Percentiles rank a stretch among this genome's conserved stretches.
These are phyloP conservation scores for Puntigrus tetrazona DNA, from an alignment of 2,113 vertebrate genomes.

Conservation along the genomic window DNA sequence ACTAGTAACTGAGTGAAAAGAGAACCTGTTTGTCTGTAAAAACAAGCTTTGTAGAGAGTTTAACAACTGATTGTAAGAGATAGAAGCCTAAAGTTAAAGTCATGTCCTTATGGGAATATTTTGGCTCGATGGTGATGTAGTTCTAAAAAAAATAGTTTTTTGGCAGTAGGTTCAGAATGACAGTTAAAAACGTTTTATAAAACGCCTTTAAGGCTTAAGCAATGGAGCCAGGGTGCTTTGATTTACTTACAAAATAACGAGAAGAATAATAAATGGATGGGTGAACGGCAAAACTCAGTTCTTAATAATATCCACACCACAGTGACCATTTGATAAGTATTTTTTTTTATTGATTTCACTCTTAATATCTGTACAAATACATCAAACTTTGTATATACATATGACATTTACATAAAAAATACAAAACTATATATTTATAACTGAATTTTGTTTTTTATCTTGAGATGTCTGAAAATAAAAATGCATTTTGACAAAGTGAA, in stretches of 20 bases:
- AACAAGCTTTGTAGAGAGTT: too few relatives aligned
- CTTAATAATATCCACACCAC: conserved; percentile 19
- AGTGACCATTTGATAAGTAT: conserved; percentile 71
- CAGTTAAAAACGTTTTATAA: not conserved
- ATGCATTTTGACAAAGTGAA: conserved; percentile 80
- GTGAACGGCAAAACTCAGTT: not conserved
- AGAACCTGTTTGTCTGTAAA: too few relatives aligned
- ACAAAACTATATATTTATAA: conserved; percentile 99
- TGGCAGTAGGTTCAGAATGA: not conserved
- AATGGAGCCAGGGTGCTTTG: not conserved
- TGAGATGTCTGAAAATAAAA: conserved; percentile 93
- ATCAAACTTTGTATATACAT: conserved; percentile 99
- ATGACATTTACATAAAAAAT: conserved; percentile 99
- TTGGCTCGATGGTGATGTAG: not conserved
- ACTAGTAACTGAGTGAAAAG: too few relatives aligned
- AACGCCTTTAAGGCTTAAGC: not conserved
- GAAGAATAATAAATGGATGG: not conserved
- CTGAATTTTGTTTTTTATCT: conserved; percentile 98
- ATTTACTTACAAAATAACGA: not conserved
- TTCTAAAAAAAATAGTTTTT: not conserved
- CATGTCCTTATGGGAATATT: not conserved
- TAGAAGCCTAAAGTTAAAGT: not conserved
- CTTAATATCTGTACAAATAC: conserved; percentile 99
- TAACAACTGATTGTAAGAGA: not conserved
- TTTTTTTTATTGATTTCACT: conserved; percentile 89